These are phyloP conservation scores for Austrofundulus limnaeus DNA, from an alignment of 2,113 vertebrate genomes.

Conservation along the genomic window DNA sequence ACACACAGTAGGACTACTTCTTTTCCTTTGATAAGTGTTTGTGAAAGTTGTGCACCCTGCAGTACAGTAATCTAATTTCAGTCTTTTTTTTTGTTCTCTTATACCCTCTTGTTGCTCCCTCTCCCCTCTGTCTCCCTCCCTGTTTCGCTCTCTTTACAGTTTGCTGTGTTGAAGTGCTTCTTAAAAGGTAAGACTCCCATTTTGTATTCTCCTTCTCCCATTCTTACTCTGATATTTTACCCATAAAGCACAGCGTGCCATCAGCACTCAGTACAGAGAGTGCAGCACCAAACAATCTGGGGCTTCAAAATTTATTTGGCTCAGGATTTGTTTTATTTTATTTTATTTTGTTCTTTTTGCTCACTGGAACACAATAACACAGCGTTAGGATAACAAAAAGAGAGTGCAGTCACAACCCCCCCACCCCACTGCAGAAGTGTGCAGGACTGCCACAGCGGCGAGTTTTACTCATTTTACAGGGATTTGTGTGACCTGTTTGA, in stretches of 20 bases:
- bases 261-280: slow-evolving; percentile 46
- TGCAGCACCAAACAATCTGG: slow-evolving; percentile 57
- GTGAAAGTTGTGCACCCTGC: slow-evolving; percentile 31
- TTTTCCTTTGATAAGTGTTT: slow-evolving; percentile 29
- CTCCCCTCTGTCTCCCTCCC: background rate
- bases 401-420: slow-evolving; percentile 37
- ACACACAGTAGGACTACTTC: slow-evolving; percentile 3
- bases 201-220: slow-evolving; percentile 37
- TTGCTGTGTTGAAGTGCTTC: slow-evolving; percentile 60
- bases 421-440: slow-evolving; percentile 33
- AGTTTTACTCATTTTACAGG: background rate
- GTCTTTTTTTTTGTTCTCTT: slow-evolving; percentile 26
- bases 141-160: slow-evolving; percentile 40
- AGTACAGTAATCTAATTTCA: slow-evolving; percentile 43
- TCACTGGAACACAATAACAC: slow-evolving; percentile 51
- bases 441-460: slow-evolving; percentile 11
- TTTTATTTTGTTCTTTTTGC: slow-evolving; percentile 10
- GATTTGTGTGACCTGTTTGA: slow-evolving; percentile 2
- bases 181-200: slow-evolving; percentile 70
- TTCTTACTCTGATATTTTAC: slow-evolving; percentile 52
- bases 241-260: slow-evolving; percentile 54
- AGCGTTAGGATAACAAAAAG: slow-evolving; percentile 61
- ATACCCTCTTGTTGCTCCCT: background rate
- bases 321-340: too few species aligned
- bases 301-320: slow-evolving; percentile 58